Evolutionary conservation across 2,113 vertebrate species (phyloP), one percentile per base, ranked within the genome.

Genomic region (Oncorhynchus mykiss): DNA sequence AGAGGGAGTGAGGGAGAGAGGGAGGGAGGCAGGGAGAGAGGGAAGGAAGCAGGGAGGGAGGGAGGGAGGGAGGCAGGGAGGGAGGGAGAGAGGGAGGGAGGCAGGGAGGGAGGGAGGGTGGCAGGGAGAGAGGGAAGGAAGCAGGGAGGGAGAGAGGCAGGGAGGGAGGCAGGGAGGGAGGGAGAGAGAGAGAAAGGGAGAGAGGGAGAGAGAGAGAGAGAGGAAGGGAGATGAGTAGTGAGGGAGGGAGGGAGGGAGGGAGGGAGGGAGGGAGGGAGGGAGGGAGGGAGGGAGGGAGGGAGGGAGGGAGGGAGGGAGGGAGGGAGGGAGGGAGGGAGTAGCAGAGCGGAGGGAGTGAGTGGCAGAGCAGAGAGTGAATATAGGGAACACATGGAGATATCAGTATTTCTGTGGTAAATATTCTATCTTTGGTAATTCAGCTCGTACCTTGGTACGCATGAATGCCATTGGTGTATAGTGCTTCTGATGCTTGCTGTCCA

Each of bases 391-490:
- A 54, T 49, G 57, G n/a, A 64, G 60, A 24, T 18, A 16, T 59
- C 14, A 59, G 8, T 20, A 57, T 62, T 62, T 29, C 9, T 29
- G 64, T 66, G 25, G 25, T 66, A 62, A 62, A 62, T 4, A 62
- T 62, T 14, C 6, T 20, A 8, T 62, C 59, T 62, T 14, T 22
- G 18, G n/a, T 62, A 5, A 20, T 14, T 20, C 4, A 20, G 54
- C 29, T 74, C 18, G 65, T 80, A 96, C 95, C 94, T 93, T 95
- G 93, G 83, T 95, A 96, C 69, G 94, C 87, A 74, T 95, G 95
- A 84, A 96, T 91, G 2, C 95, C 95, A 5, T 96, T 96, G 83
- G 93, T 93, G 86, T 95, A 95, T 74, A 95, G 86, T 67, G 94
- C 87, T 83, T 96, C 95, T 2, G 95, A 93, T 75, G 92, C 90